Percentiles rank a stretch among this genome's conserved stretches.
Evolutionary conservation across 2,113 vertebrate genomes (phyloP).

Genomic region (Trogon surrucura): DNA sequence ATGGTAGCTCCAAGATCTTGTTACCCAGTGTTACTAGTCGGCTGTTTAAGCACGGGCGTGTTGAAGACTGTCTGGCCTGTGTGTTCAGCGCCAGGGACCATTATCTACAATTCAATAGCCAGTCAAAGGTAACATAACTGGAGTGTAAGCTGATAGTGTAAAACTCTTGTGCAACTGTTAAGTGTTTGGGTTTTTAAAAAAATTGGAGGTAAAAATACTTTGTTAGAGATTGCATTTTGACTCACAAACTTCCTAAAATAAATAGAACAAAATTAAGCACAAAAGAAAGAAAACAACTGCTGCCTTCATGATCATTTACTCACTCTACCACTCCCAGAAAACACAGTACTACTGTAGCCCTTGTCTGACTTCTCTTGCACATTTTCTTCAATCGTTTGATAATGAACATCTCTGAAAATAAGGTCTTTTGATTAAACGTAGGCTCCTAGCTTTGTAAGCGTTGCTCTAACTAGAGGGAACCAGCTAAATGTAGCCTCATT

Average conservation of each 20-base stretch:
- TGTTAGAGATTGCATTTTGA: background rate
- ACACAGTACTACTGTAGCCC: background rate
- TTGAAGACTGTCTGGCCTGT: background rate
- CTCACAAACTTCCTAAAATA: constrained; percentile 34
- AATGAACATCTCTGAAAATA: background rate
- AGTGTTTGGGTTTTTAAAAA: background rate
- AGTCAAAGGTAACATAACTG: background rate
- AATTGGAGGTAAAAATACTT: background rate
- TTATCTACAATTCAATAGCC: background rate
- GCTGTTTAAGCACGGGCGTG: no score
- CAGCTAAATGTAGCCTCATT: constrained; percentile 66
- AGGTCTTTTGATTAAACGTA: background rate
- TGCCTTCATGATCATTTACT: background rate
- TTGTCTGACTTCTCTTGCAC: background rate
- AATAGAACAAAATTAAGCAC: background rate
- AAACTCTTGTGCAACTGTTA: background rate
- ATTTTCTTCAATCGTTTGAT: background rate
- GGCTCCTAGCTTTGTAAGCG: constrained; percentile 51
- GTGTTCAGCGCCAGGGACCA: background rate
- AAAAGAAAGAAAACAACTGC: background rate
- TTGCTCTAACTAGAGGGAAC: constrained; percentile 64
- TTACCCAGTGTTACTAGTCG: background rate
- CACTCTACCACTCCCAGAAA: background rate
- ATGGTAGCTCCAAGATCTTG: background rate
- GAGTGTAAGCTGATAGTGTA: background rate